phyloP scores from a whole-genome alignment of 2,797 vertebrate species.

The Dendrocincla tyrannina region DNA sequence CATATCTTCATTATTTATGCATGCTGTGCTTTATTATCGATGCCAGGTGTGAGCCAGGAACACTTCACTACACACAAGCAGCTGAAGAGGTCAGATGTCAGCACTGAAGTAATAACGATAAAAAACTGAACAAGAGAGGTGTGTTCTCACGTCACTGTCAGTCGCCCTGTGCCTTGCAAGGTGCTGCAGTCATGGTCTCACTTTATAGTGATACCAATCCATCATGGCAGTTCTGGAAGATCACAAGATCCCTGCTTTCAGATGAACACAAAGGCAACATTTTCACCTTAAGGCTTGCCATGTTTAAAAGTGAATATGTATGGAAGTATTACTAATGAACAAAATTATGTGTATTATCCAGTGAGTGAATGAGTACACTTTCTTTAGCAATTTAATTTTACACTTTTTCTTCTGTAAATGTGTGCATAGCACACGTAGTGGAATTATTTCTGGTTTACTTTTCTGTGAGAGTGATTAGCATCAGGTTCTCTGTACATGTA shows the following conservation, averaged over 20 bases:
- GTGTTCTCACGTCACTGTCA: slow-evolving; percentile 43
- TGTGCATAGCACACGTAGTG: neutral
- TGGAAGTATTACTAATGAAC: neutral
- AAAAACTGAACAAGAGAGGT: slow-evolving; percentile 51
- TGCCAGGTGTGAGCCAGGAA: slow-evolving; percentile 74
- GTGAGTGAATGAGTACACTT: accelerated
- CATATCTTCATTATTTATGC: slow-evolving; percentile 81
- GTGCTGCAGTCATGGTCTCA: neutral
- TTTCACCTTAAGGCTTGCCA: neutral
- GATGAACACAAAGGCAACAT: neutral
- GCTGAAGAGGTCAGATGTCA: slow-evolving; percentile 66
- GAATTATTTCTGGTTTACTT: neutral
- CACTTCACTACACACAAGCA: slow-evolving; percentile 54
- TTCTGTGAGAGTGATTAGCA: neutral
- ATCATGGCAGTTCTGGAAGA: neutral
- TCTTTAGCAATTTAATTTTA: neutral
- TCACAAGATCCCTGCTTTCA: neutral
- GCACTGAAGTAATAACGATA: slow-evolving; percentile 48
- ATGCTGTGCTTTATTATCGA: slow-evolving; percentile 70
- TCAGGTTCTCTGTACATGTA: neutral
- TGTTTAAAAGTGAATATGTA: neutral
- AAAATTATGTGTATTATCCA: neutral
- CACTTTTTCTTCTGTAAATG: neutral
- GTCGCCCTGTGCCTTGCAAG: neutral
- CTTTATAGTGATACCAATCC: neutral